Percentiles rank a stretch among this genome's conserved stretches.
Conservation (phyloP, 2,113 vertebrate species). For the Platichthys stellatus region DNA sequence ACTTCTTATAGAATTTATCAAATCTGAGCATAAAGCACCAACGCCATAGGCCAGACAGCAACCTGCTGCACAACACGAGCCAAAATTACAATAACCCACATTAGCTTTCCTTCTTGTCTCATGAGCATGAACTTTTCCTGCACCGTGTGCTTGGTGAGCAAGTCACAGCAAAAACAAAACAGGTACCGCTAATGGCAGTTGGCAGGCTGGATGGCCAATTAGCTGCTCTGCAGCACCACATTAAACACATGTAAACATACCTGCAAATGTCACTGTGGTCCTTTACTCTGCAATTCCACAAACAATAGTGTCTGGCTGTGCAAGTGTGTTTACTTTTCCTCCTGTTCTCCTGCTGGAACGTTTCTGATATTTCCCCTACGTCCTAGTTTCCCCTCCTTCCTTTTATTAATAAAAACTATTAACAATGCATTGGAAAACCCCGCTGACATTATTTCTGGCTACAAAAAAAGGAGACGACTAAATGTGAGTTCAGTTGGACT, state of each 20-base stretch:
- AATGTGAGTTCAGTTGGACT: background rate
- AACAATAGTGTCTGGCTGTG: no score
- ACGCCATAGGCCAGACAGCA: background rate
- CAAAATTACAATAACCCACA: background rate
- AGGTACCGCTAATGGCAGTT: background rate
- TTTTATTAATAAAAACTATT: background rate
- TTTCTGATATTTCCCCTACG: background rate
- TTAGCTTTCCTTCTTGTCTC: background rate
- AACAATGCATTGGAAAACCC: background rate
- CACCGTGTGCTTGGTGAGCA: background rate
- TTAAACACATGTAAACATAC: constrained; percentile 2
- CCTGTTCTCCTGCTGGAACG: background rate
- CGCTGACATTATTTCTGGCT: background rate
- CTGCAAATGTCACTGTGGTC: constrained; percentile 2
- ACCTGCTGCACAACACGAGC: background rate
- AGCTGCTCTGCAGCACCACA: background rate
- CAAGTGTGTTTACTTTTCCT: background rate
- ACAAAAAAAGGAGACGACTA: background rate
- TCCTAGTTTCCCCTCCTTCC: background rate
- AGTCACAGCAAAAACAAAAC: background rate
- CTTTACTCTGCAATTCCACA: background rate
- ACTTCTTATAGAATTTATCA: background rate
- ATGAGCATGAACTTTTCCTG: background rate
- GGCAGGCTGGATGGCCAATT: background rate
- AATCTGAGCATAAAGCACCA: background rate